These are phyloP conservation scores for Corythornis leucogaster DNA, from an alignment of 2,797 vertebrate genomes.

Conservation along the genomic window DNA sequence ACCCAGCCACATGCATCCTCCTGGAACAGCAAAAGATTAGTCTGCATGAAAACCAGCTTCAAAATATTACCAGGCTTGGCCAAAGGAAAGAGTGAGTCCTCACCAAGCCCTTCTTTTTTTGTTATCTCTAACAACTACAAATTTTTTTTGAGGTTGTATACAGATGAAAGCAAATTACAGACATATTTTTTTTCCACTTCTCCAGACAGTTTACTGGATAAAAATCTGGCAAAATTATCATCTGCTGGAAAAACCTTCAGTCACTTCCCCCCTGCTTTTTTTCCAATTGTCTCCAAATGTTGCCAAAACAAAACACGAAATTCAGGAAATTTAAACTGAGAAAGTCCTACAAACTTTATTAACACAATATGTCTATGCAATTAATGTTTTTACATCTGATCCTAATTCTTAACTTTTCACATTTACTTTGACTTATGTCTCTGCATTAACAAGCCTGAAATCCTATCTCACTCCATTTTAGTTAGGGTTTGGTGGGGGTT, in stretches of 20 bases:
- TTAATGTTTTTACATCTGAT: background rate
- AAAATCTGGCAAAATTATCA: background rate
- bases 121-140: background rate
- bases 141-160: background rate
- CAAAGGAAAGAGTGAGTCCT: background rate
- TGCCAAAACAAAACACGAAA: background rate
- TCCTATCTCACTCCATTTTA: background rate
- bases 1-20: background rate
- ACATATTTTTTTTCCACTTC: background rate
- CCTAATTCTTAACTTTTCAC: background rate
- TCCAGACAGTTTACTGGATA: background rate
- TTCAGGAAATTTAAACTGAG: background rate
- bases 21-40: background rate
- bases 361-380: background rate
- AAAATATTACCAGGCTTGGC: background rate
- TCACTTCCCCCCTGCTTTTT: background rate
- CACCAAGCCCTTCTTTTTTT: background rate
- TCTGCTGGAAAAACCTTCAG: background rate
- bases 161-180: background rate
- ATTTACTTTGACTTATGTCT: background rate
- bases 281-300: background rate
- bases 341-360: background rate
- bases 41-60: background rate
- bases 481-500: background rate
- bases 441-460: background rate